Evolutionary conservation across 2,797 vertebrate genomes (phyloP), one percentile per base, ranked within the genome.

Genomic region (Mareca strepera): DNA sequence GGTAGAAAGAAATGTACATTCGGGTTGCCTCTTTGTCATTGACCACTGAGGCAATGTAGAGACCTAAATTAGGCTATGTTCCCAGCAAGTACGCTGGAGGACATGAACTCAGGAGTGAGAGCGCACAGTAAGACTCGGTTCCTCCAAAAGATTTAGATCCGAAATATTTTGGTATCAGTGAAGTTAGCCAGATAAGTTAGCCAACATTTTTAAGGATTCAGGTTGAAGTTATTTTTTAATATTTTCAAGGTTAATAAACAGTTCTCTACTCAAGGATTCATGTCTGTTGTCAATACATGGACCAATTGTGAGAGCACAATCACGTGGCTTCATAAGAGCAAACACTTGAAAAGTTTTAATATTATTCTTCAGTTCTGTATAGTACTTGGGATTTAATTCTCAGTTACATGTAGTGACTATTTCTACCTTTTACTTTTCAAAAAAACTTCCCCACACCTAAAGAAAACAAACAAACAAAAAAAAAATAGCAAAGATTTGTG

Each of bases 401-500:
- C 48, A 77, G 17, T 72, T 62, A 67, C 3, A 43, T 16, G 4
- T 62, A 66, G 4, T 3, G 1, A 73, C 44, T 29, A 3, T 35
- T 79, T 69, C 46, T 85, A 6, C 17, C 53, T 70, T 58, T 58
- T 66, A 8, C 41, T 12, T 50, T 87, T 84, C 8, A 79, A 86
- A 55, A 9, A 83, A 43, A 2, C 6, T 59, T 72, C 23, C 3
- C 16, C 25, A 12, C 9, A 46, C 28, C 29, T 18, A 55, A 55
- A 31, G 53, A 55, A 55, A 55, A 55, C 53, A 55, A 55, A 31
- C 53, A 53, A 53, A 53, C 28, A 29, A 53, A 17, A 21, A 29
- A 2, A 3, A 0, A 6, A 44, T 14, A 22, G 7, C 8, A 52
- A 44, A 2, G 2, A 7, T 66, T 66, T 62, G 5, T 41, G 9